A percentile compares a stretch with the other conserved stretches of the same genome.
phyloP scores from a whole-genome alignment of 2,888 invertebrate genomes.

The Allygus modestus region DNA sequence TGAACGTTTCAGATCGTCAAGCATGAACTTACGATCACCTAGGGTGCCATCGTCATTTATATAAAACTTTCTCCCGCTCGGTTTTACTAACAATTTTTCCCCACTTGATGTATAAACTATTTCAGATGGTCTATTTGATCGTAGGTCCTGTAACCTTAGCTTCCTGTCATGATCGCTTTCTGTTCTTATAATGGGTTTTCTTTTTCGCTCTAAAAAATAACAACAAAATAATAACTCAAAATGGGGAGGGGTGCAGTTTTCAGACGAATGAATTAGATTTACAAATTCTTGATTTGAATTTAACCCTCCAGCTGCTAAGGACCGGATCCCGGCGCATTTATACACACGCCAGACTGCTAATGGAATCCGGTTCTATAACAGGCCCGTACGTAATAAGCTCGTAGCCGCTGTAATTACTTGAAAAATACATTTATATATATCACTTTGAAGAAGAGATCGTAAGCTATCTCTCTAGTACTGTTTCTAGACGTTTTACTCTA shows the following conservation, averaged over 20 bases:
- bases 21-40: not conserved
- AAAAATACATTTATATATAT: no score
- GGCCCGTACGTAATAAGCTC: no score
- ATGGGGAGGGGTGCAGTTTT: not conserved
- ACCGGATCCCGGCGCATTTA: no score
- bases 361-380: no score
- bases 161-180: not conserved
- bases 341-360: no score
- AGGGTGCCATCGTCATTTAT: not conserved
- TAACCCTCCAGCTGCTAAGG: no score
- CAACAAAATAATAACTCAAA: not conserved
- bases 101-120: not conserved
- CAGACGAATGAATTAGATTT: no score
- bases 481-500: no score
- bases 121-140: not conserved
- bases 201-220: not conserved
- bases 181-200: not conserved
- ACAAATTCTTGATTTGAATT: no score
- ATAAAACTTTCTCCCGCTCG: not conserved
- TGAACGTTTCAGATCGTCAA: not conserved
- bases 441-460: no score
- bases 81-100: not conserved
- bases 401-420: no score
- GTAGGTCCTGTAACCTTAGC: not conserved
- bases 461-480: no score